Percentiles rank a stretch among this genome's conserved stretches.
phyloP scores from a whole-genome alignment of 2,888 invertebrate species.

The Anarsia innoxiella region DNA sequence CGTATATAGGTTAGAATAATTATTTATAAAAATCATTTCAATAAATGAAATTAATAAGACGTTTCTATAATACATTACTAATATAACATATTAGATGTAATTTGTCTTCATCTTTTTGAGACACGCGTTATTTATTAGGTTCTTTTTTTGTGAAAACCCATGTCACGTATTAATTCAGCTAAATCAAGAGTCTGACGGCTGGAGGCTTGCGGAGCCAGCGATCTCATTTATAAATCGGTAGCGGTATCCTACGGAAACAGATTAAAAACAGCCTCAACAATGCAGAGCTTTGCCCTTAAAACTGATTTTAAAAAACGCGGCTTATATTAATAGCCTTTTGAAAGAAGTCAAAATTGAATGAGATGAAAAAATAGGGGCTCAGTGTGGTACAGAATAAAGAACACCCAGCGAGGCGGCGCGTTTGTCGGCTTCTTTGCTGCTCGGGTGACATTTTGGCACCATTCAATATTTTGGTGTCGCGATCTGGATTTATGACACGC shows the following conservation, averaged over 20 bases:
- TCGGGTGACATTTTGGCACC: constrained; percentile 74
- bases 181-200: constrained; percentile 57
- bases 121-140: constrained; percentile 64
- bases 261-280: constrained; percentile 68
- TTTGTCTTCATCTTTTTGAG: constrained; percentile 65
- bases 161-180: constrained; percentile 67
- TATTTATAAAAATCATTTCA: no score
- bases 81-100: no score
- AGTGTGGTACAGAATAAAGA: constrained; percentile 57
- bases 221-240: constrained; percentile 71
- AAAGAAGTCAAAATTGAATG: constrained; percentile 76
- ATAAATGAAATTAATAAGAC: no score
- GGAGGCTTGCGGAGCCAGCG: constrained; percentile 30
- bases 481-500: constrained; percentile 67
- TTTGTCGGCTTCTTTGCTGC: constrained; percentile 68
- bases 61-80: no score
- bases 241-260: constrained; percentile 74
- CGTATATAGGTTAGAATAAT: no score
- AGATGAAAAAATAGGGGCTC: constrained; percentile 72
- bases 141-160: constrained; percentile 63
- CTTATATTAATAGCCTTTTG: constrained; percentile 75
- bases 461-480: constrained; percentile 73
- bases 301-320: constrained; percentile 70
- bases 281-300: constrained; percentile 62
- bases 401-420: constrained; percentile 68